Conservation (phyloP, 1,140 invertebrate species). For the Mya arenaria region DNA sequence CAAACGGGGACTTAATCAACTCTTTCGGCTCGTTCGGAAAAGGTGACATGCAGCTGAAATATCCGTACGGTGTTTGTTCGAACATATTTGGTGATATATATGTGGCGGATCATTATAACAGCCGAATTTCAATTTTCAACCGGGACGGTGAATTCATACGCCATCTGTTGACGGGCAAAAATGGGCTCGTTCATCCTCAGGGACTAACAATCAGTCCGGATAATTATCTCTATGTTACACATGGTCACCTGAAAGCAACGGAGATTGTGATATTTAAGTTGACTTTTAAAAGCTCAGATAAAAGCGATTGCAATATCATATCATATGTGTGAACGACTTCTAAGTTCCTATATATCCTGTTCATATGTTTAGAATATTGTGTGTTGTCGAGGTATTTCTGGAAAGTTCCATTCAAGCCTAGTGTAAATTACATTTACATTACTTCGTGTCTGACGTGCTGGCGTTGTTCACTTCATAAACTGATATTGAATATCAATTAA, state of each 20-base stretch:
- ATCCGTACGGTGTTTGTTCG: conserved; percentile 94
- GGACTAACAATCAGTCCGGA: conserved; percentile 58
- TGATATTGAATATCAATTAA: no score
- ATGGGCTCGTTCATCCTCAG: conserved; percentile 66
- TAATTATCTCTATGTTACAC: conserved; percentile 52
- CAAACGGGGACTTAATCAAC: conserved; percentile 67
- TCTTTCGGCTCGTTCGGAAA: conserved; percentile 89
- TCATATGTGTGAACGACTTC: neutral
- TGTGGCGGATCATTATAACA: conserved; percentile 94
- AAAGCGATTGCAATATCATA: neutral
- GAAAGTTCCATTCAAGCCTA: no score
- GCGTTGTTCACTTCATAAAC: no score
- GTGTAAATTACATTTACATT: no score
- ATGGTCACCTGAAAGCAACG: conserved; percentile 60
- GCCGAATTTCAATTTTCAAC: conserved; percentile 83
- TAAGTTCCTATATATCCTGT: no score
- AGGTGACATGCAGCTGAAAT: conserved; percentile 88
- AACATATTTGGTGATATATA: conserved; percentile 90
- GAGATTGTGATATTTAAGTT: conserved; percentile 52
- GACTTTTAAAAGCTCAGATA: neutral
- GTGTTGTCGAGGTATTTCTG: no score
- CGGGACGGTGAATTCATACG: conserved; percentile 61
- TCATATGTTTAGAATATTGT: no score
- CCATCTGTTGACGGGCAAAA: conserved; percentile 63
- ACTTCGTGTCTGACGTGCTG: no score